Base-by-base conservation (phyloP, 2,888 invertebrate species). In the Macaria notata region DNA sequence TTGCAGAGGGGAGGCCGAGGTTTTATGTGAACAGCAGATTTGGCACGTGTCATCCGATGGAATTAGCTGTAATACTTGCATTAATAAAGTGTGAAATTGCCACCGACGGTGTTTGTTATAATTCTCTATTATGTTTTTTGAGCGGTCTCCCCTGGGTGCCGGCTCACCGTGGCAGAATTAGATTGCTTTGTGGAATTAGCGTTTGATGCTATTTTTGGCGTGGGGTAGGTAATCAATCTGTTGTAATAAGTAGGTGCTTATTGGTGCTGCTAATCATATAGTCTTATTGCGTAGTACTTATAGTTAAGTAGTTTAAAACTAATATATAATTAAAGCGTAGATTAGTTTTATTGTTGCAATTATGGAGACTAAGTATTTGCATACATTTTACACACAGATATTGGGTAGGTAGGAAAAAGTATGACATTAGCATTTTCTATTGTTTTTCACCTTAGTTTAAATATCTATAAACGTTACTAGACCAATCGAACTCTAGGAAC, bases 31-130 rank as follows among this genome's bases (percentile, higher is more conserved):
- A 90, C 78, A 79, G 77, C 86, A 82, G 87, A 88, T 85, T 88
- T 82, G 88, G 86, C 90, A 88, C 91, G 90, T 90, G 90, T 84
- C 89, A 79, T 82, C 76, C 82, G 83, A 80, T 77, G 87, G 88
- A 88, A 89, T 90, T 89, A 89, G 88, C 83, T 73, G 77, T 90
- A 90, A 91, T 91, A 88, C 90, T 89, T 84, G 84, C 86, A 88
- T 88, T 91, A 90, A 91, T 91, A 90, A 90, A 91, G 91, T 91
- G 91, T 91, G 90, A 91, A 92, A 92, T 92, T 90, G 89, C 84
- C 80, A 88, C 88, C 84, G 79, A 72, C 80, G 67, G 70, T 88
- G 84, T 88, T 89, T 86, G 87, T 86, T 88, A 83, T 88, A 86
- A 89, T 88, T 85, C 87, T 81, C 79, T 87, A 88, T 89, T 86